A percentile compares a stretch with the other conserved stretches of the same genome.
Evolutionary conservation across 2,888 invertebrate species (phyloP).

Genomic region (Emesis russula): DNA sequence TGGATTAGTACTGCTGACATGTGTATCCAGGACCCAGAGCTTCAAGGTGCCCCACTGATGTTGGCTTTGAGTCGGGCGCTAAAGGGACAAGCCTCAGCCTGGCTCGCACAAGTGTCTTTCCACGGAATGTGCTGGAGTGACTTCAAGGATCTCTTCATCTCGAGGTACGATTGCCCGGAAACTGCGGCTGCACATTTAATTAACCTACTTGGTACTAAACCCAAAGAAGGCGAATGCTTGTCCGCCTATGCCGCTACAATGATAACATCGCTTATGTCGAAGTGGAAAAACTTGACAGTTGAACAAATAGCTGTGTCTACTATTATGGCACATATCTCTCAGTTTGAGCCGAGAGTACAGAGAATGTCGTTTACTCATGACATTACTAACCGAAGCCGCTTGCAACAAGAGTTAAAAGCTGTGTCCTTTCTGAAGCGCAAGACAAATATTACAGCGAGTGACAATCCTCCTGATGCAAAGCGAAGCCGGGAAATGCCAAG

Average conservation of each 20-base stretch:
- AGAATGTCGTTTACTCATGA: constrained; percentile 30
- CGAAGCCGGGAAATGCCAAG: no score
- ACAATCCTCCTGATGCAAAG: no score
- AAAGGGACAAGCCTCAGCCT: constrained; percentile 61
- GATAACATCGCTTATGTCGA: constrained; percentile 32
- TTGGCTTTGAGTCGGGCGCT: constrained; percentile 53
- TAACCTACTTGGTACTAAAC: constrained; percentile 38
- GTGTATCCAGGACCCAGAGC: constrained; percentile 39
- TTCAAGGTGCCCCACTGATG: constrained; percentile 41
- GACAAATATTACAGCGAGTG: no score
- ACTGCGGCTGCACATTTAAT: constrained; percentile 47
- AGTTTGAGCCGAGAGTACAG: constrained; percentile 45
- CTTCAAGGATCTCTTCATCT: constrained; percentile 56
- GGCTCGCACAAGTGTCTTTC: constrained; percentile 60
- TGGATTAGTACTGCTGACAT: constrained; percentile 62
- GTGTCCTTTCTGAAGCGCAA: background rate
- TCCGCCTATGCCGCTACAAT: constrained; percentile 38
- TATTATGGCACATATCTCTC: constrained; percentile 40
- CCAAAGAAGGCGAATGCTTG: constrained; percentile 55
- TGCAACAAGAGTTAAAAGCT: constrained; percentile 10
- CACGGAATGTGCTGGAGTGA: constrained; percentile 64
- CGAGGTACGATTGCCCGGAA: constrained; percentile 47
- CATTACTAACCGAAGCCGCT: background rate
- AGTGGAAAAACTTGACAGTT: constrained; percentile 40
- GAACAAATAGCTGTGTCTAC: constrained; percentile 46